Base-by-base conservation (phyloP, 2,113 vertebrate species). In the Pelecanus crispus region DNA sequence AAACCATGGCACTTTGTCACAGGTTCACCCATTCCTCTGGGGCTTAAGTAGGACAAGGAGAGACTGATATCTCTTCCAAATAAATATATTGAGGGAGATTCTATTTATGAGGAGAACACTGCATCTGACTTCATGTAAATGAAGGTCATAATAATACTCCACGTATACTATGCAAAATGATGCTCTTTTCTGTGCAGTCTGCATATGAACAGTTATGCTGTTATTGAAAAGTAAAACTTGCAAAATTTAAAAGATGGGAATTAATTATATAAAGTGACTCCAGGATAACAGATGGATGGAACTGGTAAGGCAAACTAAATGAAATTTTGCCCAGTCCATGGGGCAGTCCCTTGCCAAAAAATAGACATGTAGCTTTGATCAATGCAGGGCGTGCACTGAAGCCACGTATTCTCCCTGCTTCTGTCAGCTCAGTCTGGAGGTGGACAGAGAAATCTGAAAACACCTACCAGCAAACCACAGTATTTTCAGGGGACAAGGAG, bases 261-360 rank as follows among this genome's bases (percentile, higher is more conserved):
- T 44, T 26, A 44, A 62, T 34, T 71, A 3, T 1, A 22, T 21
- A 4, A 38, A 68, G 26, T 66, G 49, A 31, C 44, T 81, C 18
- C 13, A 65, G 31, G 28, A 11, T n/a, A 77, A 44, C 14, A 13
- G 42, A 44, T 44, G 42, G 28, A 8, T 47, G 34, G 50, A 88
- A 85, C 9, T 20, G 12, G 22, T 7, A 50, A 75, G 81, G 13
- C 22, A n/a, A 90, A 21, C 13, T n/a, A 22, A 45, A 58, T 44
- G 44, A 63, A 58, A 50, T 22, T 3, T 36, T 10, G 20, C 2
- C 10, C 44, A 49, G 31, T 17, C 53, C 0, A 0, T 53, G 70
- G 34, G 42, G 42, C 42, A 44, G 42, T 52, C 26, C 8, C 16
- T 45, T 66, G 29, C 17, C 42, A 7, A 4, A 4, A n/a, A 22